A percentile compares a stretch with the other conserved stretches of the same genome.
phyloP scores from a whole-genome alignment of 2,888 invertebrate species.

The Lasioglossum villosulum region DNA sequence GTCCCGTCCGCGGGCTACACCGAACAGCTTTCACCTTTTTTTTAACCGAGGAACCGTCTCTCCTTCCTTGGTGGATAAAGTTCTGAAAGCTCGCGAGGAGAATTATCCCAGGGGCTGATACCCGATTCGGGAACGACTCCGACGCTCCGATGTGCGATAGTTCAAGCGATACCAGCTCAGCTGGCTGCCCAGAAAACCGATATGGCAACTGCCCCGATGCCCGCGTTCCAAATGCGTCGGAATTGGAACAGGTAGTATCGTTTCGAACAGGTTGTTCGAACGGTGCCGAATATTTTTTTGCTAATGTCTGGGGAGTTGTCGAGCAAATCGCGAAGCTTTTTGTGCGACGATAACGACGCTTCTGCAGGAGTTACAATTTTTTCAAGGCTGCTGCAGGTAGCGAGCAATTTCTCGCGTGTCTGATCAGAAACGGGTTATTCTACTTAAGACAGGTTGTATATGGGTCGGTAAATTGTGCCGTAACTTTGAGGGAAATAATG shows the following conservation, averaged over 20 bases:
- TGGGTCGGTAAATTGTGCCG: background rate
- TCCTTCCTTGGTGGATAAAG: background rate
- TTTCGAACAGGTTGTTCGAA: slow-evolving; percentile 8
- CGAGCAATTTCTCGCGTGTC: slow-evolving; percentile 23
- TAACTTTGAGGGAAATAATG: background rate
- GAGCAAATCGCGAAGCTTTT: slow-evolving; percentile 30
- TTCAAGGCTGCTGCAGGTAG: background rate
- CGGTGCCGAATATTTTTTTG: background rate
- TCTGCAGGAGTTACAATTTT: slow-evolving; percentile 12
- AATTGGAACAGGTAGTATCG: slow-evolving; percentile 5
- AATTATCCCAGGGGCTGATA: background rate
- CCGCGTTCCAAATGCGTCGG: slow-evolving; percentile 2
- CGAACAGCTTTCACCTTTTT: slow-evolving; percentile 8
- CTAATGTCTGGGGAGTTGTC: background rate
- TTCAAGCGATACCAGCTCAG: slow-evolving; percentile 11
- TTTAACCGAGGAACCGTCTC: background rate
- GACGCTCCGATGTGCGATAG: background rate
- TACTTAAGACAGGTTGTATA: slow-evolving; percentile 11
- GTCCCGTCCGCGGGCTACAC: background rate
- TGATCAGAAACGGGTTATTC: slow-evolving; percentile 12
- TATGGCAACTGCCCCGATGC: background rate
- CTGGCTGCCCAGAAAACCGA: background rate
- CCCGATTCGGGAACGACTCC: background rate
- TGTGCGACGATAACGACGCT: slow-evolving; percentile 24
- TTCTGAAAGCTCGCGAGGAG: background rate